phyloP scores from a whole-genome alignment of 2,113 vertebrate genomes.

The Elephas maximus region DNA sequence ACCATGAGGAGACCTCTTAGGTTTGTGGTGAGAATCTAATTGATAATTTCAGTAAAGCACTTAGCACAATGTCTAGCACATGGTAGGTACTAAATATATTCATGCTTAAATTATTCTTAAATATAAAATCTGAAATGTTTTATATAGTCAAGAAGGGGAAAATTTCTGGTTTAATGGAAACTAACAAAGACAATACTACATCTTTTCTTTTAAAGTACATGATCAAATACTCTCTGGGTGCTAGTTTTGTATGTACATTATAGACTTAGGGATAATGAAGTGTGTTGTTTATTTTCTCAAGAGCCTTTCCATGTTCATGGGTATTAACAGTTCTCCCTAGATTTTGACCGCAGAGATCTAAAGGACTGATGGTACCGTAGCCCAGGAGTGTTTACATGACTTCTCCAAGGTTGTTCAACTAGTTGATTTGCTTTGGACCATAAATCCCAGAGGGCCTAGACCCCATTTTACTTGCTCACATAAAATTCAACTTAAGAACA shows the following conservation, averaged over 20 bases:
- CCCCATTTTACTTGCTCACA: not conserved
- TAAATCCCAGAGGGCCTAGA: not conserved
- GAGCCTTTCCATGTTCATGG: not conserved
- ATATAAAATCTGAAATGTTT: not conserved
- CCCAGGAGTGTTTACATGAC: not conserved
- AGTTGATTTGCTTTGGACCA: not conserved
- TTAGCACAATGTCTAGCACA: not conserved
- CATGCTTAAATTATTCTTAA: constrained; percentile 46
- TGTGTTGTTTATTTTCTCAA: not conserved
- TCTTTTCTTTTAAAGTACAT: not conserved
- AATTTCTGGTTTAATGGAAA: not conserved
- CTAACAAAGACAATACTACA: not conserved
- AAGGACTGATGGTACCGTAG: not conserved
- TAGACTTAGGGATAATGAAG: not conserved
- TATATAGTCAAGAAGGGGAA: not conserved
- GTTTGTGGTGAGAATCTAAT: not conserved
- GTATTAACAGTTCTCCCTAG: constrained; percentile 14
- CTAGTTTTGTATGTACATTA: not conserved
- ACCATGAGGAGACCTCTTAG: not conserved
- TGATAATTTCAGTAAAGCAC: not conserved
- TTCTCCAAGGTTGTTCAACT: not conserved
- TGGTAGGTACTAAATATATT: not conserved
- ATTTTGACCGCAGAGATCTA: not conserved
- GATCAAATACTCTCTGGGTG: not conserved
- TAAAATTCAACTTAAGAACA: not conserved